Conservation (phyloP, 1,140 invertebrate genomes). For the Drosophila yakuba region DNA sequence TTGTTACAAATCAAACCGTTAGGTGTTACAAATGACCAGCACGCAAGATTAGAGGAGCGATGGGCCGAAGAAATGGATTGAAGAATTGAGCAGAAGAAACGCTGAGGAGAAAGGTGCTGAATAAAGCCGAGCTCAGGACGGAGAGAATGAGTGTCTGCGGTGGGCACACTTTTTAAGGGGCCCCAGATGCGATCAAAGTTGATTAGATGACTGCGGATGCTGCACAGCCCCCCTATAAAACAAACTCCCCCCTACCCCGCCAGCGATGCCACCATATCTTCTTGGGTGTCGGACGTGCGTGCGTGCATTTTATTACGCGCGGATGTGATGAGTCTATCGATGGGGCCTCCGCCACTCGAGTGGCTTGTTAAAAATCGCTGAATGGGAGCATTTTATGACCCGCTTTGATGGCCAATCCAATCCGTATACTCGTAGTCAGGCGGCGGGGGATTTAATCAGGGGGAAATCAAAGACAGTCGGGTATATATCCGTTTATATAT, state of each 20-base stretch:
- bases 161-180: slow-evolving; percentile 27
- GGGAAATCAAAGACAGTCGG: slow-evolving; percentile 25
- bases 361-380: slow-evolving; percentile 53
- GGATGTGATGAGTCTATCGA: slow-evolving; percentile 63
- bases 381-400: slow-evolving; percentile 47
- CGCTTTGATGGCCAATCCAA: slow-evolving; percentile 33
- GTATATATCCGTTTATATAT: neutral
- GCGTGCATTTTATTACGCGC: slow-evolving; percentile 79
- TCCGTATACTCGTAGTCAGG: neutral
- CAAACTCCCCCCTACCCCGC: neutral
- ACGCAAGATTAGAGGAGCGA: slow-evolving; percentile 32
- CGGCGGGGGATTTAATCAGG: slow-evolving; percentile 36
- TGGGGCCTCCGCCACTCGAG: slow-evolving; percentile 35
- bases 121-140: neutral
- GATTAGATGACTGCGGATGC: slow-evolving; percentile 75
- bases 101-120: neutral
- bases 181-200: slow-evolving; percentile 63
- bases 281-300: slow-evolving; percentile 69
- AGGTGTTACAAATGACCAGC: slow-evolving; percentile 77
- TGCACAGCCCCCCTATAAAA: slow-evolving; percentile 16
- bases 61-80: neutral
- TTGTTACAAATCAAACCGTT: slow-evolving; percentile 72
- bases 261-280: slow-evolving; percentile 2
- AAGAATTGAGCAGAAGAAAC: neutral
- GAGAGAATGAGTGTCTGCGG: slow-evolving; percentile 31